Conservation (phyloP, 2,888 invertebrate species). For the Trichogramma dendrolimi region DNA sequence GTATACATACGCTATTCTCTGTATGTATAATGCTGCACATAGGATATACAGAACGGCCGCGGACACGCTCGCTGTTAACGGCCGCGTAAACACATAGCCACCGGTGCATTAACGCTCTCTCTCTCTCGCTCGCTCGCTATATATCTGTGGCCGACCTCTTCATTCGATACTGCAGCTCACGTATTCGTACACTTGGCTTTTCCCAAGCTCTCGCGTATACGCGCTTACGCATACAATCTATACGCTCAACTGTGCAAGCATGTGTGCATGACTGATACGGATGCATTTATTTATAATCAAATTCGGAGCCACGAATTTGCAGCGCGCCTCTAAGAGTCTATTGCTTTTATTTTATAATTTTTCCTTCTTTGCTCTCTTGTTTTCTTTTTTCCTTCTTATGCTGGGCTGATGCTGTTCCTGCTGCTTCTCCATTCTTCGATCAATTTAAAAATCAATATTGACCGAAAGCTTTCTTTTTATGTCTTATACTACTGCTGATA, state of each 20-base stretch:
- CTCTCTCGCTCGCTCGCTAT: no score
- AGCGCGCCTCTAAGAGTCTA: background rate
- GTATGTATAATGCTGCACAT: no score
- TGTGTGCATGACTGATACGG: conserved; percentile 50
- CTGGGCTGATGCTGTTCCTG: background rate
- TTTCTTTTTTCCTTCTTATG: background rate
- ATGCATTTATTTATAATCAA: conserved; percentile 52
- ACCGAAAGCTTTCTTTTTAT: conserved; percentile 32
- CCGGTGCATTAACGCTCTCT: no score
- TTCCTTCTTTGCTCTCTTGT: background rate
- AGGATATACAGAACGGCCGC: background rate
- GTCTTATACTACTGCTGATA: no score
- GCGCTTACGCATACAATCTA: conserved; percentile 8
- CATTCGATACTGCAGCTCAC: no score
- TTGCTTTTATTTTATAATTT: background rate
- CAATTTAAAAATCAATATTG: conserved; percentile 54
- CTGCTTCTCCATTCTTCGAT: conserved; percentile 44
- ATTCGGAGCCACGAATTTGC: conserved; percentile 35
- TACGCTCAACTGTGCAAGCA: conserved; percentile 28
- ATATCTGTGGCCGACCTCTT: no score
- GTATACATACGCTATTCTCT: no score
- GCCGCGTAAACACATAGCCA: conserved; percentile 20
- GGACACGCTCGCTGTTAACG: conserved; percentile 12
- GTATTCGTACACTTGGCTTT: no score
- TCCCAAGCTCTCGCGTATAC: background rate